Conservation (phyloP, 2,797 vertebrate genomes). For the Moxostoma hubbsi region DNA sequence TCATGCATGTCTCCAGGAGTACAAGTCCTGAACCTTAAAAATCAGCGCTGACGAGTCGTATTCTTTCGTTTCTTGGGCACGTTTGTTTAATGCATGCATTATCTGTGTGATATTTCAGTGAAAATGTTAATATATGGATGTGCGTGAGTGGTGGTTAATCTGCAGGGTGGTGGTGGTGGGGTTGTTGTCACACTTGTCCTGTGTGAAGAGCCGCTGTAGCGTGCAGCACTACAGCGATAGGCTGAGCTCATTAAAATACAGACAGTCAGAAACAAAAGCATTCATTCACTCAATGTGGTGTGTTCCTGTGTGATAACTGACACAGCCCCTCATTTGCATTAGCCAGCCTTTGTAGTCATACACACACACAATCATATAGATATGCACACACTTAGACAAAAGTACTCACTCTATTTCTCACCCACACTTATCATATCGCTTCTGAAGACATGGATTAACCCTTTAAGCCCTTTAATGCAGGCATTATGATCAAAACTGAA, state of each 20-base stretch:
- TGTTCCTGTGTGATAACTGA: constrained; percentile 78
- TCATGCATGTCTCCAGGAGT: too few species aligned
- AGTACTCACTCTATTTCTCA: constrained; percentile 2
- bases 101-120: constrained; percentile 21
- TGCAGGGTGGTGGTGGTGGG: constrained; percentile 44
- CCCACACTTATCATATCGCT: too few species aligned
- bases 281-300: constrained; percentile 60
- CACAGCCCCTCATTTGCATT: constrained; percentile 74
- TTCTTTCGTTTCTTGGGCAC: constrained; percentile 8
- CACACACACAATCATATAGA: constrained; percentile 50
- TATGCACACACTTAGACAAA: constrained; percentile 44
- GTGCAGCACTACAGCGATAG: constrained; percentile 73
- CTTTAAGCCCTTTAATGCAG: too few species aligned
- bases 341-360: constrained; percentile 59
- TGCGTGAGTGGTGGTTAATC: constrained; percentile 32
- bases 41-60: not conserved
- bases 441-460: too few species aligned
- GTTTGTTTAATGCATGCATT: constrained; percentile 14
- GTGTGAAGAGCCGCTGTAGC: constrained; percentile 57
- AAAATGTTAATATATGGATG: constrained; percentile 48
- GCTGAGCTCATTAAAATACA: constrained; percentile 78
- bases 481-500: too few species aligned
- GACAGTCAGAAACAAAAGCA: constrained; percentile 77
- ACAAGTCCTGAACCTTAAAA: not conserved
- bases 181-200: constrained; percentile 51